Base-by-base conservation (phyloP, 2,888 invertebrate species). In the Itoplectis maculator region DNA sequence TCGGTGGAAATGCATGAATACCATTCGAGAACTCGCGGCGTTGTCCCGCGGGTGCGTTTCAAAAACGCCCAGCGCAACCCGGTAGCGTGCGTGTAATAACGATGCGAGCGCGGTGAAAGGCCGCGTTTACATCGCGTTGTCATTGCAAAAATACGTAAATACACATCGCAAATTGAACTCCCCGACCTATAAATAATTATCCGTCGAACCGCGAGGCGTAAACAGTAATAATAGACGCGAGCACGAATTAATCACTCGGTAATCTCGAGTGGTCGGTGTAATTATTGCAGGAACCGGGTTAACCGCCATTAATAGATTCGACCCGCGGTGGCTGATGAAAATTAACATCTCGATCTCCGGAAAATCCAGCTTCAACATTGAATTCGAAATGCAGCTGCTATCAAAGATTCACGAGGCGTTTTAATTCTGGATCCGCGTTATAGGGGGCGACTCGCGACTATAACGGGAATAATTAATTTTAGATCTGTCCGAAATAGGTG, bases 1-100 rank as follows among this genome's bases (percentile, higher is more conserved):
- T 54, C 15, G n/a, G 6, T n/a, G n/a, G n/a, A 59, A 59, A 35
- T 35, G 8, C 56, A n/a, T 29, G 35, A 59, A 35, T 59, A 59
- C 56, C 35, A n/a, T 35, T 59, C 15, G 56, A 59, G 29, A 59
- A 29, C 35, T 59, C 56, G 35, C 29, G 35, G n/a, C 3, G 29
- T 29, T 2, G n/a, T n/a, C 56, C 35, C 35, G 35, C 35, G 15
- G 56, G n/a, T 59, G 15, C 29, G 35, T 35, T n/a, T 35, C 29
- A 29, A 35, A n/a, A 35, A 15, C 7, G 35, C n/a, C 13, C 56
- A 35, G 13, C 8, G n/a, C 35, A 59, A 56, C 9, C 20, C 9
- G 54, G 29, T 11, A 23, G 13, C 11, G 13, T 29, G 18, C 9
- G 9, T 18, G 18, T 29, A 29, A 29, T 29, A 18, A 8, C n/a